phyloP scores from a whole-genome alignment of 30 jellyfish, hydroid and myxozoan species.

The Turritopsis dohrnii region DNA sequence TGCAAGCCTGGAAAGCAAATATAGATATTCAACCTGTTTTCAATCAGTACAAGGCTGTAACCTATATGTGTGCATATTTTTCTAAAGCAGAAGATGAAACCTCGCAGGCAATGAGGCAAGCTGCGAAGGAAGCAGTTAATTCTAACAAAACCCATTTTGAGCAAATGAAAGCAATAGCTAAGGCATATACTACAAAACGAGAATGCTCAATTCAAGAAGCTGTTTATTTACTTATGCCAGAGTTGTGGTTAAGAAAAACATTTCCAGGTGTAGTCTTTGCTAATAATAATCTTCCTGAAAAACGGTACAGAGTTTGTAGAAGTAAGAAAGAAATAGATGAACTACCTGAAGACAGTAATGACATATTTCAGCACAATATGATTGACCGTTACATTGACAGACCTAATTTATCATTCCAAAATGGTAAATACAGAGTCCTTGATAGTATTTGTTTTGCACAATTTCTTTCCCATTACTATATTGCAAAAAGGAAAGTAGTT shows the following conservation, averaged over 20 bases:
- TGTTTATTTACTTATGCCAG: constrained; percentile 12
- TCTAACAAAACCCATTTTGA: neutral
- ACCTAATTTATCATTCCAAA: neutral
- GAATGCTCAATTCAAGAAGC: constrained; percentile 14
- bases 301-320: neutral
- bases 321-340: neutral
- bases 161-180: neutral
- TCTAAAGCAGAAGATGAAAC: constrained; percentile 11
- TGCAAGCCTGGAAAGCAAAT: too few relatives aligned
- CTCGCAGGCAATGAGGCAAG: constrained; percentile 6
- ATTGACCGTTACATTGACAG: constrained; percentile 9
- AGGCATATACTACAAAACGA: neutral
- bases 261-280: constrained; percentile 3
- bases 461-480: constrained; percentile 2
- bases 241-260: neutral
- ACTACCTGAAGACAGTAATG: neutral
- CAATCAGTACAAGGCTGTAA: too few relatives aligned
- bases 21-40: too few relatives aligned
- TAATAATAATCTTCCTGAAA: neutral
- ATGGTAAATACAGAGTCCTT: constrained; percentile 5
- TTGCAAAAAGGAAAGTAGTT: too few relatives aligned
- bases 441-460: constrained; percentile 3
- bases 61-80: too few relatives aligned
- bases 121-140: neutral
- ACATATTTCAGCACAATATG: constrained; percentile 15